These are phyloP conservation scores for Parazoanthus atlanticus DNA, from an alignment of 92 coral and sea anemone genomes.

Conservation along the genomic window DNA sequence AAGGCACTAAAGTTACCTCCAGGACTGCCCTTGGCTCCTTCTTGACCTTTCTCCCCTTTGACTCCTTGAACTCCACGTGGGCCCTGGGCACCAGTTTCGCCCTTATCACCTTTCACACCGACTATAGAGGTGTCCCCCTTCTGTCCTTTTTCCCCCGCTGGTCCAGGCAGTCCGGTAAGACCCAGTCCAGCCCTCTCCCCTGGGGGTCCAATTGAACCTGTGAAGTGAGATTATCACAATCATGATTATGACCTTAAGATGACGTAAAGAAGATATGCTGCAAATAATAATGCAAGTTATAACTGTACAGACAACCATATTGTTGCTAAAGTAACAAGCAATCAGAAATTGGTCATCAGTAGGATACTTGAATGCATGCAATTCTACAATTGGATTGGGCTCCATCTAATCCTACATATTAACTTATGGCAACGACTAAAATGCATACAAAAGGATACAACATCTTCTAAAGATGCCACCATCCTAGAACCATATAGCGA, in stretches of 20 bases:
- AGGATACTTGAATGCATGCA: no score
- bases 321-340: no score
- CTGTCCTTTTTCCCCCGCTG: conserved; percentile 2
- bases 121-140: conserved; percentile 5
- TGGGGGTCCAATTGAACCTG: neutral
- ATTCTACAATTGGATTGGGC: no score
- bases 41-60: neutral
- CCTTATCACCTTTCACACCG: conserved; percentile 13
- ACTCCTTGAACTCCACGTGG: conserved; percentile 4
- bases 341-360: no score
- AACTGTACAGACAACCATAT: no score
- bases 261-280: neutral
- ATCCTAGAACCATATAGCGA: no score
- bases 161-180: neutral
- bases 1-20: conserved; percentile 6
- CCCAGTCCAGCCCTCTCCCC: conserved; percentile 7
- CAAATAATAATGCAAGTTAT: neutral
- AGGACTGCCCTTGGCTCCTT: conserved; percentile 4
- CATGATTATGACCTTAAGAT: neutral
- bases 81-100: conserved; percentile 24
- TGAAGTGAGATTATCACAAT: neutral
- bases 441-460: no score
- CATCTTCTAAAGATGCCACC: no score
- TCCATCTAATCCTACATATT: no score
- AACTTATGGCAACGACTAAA: no score